phyloP scores from a whole-genome alignment of 2,113 vertebrate genomes.

The Galemys pyrenaicus region DNA sequence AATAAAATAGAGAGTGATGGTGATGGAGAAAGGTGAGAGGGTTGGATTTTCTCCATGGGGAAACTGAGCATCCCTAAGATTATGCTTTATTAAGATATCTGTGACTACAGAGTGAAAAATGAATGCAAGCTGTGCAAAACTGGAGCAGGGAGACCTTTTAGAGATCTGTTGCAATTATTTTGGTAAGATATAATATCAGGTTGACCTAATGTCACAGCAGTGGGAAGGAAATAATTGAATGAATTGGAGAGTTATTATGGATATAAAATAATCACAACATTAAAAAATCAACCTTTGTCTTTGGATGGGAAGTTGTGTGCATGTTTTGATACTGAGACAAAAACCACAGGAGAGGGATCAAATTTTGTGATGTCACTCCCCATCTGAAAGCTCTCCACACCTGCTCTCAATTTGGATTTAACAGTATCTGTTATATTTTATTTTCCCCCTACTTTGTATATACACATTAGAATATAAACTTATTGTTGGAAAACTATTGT shows the following conservation, averaged over 20 bases:
- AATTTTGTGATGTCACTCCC: background rate
- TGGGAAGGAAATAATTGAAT: background rate
- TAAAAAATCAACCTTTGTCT: background rate
- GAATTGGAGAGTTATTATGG: background rate
- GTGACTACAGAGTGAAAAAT: background rate
- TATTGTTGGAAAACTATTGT: background rate
- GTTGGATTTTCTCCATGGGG: background rate
- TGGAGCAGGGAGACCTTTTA: background rate
- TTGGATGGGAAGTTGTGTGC: background rate
- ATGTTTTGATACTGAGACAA: background rate
- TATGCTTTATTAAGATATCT: background rate
- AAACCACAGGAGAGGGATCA: background rate
- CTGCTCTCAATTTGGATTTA: background rate
- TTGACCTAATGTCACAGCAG: slow-evolving; percentile 30
- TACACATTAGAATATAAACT: background rate
- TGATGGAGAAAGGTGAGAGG: background rate
- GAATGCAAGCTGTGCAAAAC: background rate
- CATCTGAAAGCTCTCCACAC: background rate
- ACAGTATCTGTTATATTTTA: background rate
- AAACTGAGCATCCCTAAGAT: background rate
- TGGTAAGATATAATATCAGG: background rate
- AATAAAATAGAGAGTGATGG: background rate
- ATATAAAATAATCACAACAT: background rate
- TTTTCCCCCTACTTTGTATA: background rate
- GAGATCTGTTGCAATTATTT: slow-evolving; percentile 31